Evolutionary conservation across 1,140 invertebrate species (phyloP).

Genomic region (Drosophila suzukii): DNA sequence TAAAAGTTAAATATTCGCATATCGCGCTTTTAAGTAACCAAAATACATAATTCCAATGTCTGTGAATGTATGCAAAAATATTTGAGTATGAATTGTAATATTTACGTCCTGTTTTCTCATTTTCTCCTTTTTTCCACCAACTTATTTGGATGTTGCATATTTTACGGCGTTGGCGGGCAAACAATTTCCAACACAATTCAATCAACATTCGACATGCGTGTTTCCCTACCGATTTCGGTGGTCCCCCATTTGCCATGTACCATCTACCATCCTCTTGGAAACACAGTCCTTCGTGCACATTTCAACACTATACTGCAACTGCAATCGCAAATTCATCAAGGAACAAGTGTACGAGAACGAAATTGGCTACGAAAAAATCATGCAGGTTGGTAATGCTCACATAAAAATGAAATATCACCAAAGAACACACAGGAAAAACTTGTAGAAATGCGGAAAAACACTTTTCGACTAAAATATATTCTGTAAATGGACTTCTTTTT

Average conservation of each 20-base stretch:
- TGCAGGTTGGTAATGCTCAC: slow-evolving; percentile 72
- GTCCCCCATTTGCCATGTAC: not conserved
- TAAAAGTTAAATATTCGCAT: slow-evolving; percentile 63
- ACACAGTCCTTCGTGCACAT: slow-evolving; percentile 87
- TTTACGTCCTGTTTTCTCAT: slow-evolving; percentile 44
- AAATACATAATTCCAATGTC: slow-evolving; percentile 68
- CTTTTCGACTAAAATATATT: not conserved
- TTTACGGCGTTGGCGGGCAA: slow-evolving; percentile 64
- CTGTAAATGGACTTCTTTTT: not conserved
- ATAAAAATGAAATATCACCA: slow-evolving; percentile 27
- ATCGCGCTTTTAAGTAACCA: slow-evolving; percentile 70
- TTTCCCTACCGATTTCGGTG: slow-evolving; percentile 12
- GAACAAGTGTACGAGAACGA: slow-evolving; percentile 86
- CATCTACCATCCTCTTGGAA: not conserved
- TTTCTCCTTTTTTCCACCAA: not conserved
- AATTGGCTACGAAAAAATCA: slow-evolving; percentile 85
- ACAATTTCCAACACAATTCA: slow-evolving; percentile 82
- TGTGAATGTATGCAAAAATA: slow-evolving; percentile 60
- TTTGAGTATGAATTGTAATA: slow-evolving; percentile 74
- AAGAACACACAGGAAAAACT: not conserved
- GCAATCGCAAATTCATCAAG: slow-evolving; percentile 85
- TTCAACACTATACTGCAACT: slow-evolving; percentile 89
- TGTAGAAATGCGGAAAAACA: not conserved
- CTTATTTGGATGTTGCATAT: slow-evolving; percentile 59
- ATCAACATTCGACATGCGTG: slow-evolving; percentile 74